Evolutionary conservation across 2,113 vertebrate genomes (phyloP), one percentile per base, ranked within the genome.

Genomic region (Pristiophorus japonicus): DNA sequence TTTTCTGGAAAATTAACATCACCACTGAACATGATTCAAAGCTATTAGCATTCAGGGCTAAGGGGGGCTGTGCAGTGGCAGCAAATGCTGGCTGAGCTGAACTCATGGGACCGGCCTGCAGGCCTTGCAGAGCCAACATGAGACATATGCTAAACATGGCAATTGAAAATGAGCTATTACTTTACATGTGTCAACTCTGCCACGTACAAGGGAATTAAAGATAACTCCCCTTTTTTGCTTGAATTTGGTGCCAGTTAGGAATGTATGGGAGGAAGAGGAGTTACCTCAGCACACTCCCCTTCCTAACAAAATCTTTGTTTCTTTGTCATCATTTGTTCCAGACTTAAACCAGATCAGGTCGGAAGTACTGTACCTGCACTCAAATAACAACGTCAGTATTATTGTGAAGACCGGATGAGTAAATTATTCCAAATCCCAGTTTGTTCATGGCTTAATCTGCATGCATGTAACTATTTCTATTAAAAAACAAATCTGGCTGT

Each of bases 1-100:
- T 98, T 97, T 97, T 97, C 97, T 98, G 97, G 98, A 98, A 98
- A 98, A 99, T 99, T 98, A 98, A 98, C 98, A 98, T 98, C 97
- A 96, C 97, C 95, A 98, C 98, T 97, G 98, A 97, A 98, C 97
- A 97, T 98, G 98, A 99, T 98, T 98, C 98, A 98, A 98, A 98
- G 98, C 98, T 98, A 98, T 98, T 98, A 97, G 98, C 97, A 98
- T 98, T 98, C 97, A 97, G 98, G 98, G 98, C 98, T 96, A 97
- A 98, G 97, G 98, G 95, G 97, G 90, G 97, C 97, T 97, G 97
- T 97, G 97, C 98, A 98, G 97, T 97, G 97, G 96, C 97, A 97
- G 96, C 96, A 96, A 96, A 97, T 97, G 97, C 96, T 97, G 96
- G 96, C 98, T 94, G 93, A 94, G 93, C 93, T 94, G 93, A 94